These are phyloP conservation scores for Cyphomyrus plagiostoma DNA, from an alignment of 2,113 vertebrate genomes.

Conservation along the genomic window DNA sequence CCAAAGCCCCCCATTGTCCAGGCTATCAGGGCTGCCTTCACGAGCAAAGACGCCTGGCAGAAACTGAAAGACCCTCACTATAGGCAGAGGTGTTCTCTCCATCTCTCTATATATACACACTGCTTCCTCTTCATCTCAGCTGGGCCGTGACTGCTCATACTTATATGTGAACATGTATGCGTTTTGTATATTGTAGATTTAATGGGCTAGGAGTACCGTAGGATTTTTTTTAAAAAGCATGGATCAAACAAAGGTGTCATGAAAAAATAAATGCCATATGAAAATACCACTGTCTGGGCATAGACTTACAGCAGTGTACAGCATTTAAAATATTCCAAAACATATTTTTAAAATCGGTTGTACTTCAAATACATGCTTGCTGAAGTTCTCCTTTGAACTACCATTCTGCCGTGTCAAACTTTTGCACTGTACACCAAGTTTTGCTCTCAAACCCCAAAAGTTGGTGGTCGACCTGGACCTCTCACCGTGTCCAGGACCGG, in stretches of 20 bases:
- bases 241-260: background rate
- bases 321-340: background rate
- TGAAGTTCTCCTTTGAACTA: background rate
- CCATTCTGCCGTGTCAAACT: background rate
- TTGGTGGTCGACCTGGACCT: background rate
- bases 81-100: background rate
- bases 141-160: background rate
- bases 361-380: background rate
- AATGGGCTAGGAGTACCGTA: background rate
- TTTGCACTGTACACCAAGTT: background rate
- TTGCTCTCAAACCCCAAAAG: background rate
- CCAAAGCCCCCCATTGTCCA: background rate
- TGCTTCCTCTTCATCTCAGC: background rate
- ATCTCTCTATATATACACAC: background rate
- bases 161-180: background rate
- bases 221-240: background rate
- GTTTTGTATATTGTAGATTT: background rate
- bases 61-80: background rate
- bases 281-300: background rate
- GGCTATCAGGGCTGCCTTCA: background rate
- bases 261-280: background rate
- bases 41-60: background rate
- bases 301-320: background rate
- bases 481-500: conserved; percentile 57
- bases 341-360: background rate